Percentiles rank a stretch among this genome's conserved stretches.
Conservation (phyloP, 2,113 vertebrate species). For the Oreochromis spilurus region DNA sequence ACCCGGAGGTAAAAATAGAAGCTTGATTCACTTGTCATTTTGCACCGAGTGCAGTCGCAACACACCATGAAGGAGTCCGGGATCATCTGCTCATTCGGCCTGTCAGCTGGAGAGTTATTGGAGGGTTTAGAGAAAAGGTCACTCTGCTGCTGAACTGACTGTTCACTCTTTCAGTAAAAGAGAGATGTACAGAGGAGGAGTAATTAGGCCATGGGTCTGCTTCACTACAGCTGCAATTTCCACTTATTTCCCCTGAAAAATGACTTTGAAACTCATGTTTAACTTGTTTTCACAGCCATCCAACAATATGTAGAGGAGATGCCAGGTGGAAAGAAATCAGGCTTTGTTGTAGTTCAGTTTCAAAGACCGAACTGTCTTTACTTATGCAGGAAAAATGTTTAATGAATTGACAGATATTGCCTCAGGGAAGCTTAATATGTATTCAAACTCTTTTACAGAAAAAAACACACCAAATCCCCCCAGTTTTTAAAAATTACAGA, state of each 20-base stretch:
- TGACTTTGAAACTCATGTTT: background rate
- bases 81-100: constrained; percentile 35
- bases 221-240: background rate
- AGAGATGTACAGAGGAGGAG: background rate
- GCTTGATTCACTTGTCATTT: constrained; percentile 64
- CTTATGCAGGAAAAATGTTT: background rate
- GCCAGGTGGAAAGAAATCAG: background rate
- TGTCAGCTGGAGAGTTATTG: constrained; percentile 54
- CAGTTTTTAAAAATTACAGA: background rate
- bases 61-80: constrained; percentile 48
- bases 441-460: background rate
- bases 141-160: constrained; percentile 42
- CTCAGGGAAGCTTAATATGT: background rate
- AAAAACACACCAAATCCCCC: background rate
- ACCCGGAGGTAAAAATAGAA: constrained; percentile 39
- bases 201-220: background rate
- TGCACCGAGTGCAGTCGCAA: constrained; percentile 45
- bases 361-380: background rate
- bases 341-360: background rate
- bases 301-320: background rate
- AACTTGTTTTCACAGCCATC: background rate
- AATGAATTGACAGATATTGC: background rate
- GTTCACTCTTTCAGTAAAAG: background rate
- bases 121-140: constrained; percentile 60
- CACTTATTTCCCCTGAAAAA: background rate